A percentile compares a stretch with the other conserved stretches of the same genome.
These are phyloP conservation scores for Homarus americanus DNA, from an alignment of 1,140 invertebrate genomes.

Conservation along the genomic window DNA sequence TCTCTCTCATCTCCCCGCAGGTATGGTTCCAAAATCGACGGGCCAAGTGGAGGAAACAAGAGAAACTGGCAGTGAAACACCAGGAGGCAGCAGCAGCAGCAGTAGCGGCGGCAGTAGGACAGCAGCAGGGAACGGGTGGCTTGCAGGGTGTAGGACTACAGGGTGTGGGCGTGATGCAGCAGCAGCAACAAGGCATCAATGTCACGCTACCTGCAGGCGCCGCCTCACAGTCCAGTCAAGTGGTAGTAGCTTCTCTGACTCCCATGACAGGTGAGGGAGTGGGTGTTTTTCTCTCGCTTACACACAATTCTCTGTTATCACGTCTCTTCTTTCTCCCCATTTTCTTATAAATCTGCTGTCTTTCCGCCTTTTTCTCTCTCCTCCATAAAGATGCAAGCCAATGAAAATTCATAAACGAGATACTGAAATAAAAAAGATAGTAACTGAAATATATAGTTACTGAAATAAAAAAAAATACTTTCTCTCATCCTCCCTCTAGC, in stretches of 20 bases:
- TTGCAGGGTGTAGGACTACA: not conserved
- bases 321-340: too few relatives aligned
- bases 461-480: too few relatives aligned
- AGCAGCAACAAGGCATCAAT: not conserved
- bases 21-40: constrained; percentile 96
- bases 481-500: not conserved
- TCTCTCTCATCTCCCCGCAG: constrained; percentile 79
- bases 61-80: constrained; percentile 83
- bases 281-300: not conserved
- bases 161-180: not conserved
- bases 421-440: too few relatives aligned
- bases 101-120: not conserved
- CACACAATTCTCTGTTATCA: not conserved
- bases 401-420: too few relatives aligned
- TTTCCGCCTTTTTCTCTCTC: too few relatives aligned
- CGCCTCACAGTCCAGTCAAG: not conserved
- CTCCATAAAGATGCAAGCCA: too few relatives aligned
- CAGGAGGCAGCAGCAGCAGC: constrained; percentile 52
- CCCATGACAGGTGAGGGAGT: constrained; percentile 14
- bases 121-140: not conserved
- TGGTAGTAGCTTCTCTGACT: constrained; percentile 4
- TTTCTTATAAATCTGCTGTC: too few relatives aligned
- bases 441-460: too few relatives aligned
- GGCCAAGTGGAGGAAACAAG: constrained; percentile 95
- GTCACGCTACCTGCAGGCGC: not conserved